phyloP scores from a whole-genome alignment of 2,888 invertebrate genomes.

The Chalcis sispes region DNA sequence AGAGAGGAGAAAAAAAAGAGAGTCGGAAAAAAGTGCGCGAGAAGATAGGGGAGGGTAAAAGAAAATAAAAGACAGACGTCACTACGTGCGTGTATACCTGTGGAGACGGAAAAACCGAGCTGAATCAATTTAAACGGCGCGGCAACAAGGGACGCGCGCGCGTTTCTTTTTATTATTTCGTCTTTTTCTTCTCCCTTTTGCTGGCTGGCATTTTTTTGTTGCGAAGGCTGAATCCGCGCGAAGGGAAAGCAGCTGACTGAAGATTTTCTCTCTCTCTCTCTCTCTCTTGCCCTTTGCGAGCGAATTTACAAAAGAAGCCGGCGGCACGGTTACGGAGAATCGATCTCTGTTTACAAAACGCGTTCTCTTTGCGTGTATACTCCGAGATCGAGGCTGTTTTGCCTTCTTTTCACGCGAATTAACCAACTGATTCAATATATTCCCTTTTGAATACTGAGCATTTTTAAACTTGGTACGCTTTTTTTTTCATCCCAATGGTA shows the following conservation, averaged over 20 bases:
- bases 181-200: constrained; percentile 11
- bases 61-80: constrained; percentile 40
- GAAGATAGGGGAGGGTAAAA: not conserved
- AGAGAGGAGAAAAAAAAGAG: not conserved
- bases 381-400: constrained; percentile 1
- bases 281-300: constrained; percentile 53
- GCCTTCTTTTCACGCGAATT: constrained; percentile 25
- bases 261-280: constrained; percentile 65
- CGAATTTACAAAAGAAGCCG: constrained; percentile 43
- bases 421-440: no score
- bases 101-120: constrained; percentile 69
- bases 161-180: constrained; percentile 28
- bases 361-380: constrained; percentile 57
- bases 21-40: constrained; percentile 16
- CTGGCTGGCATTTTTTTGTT: not conserved
- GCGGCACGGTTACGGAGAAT: constrained; percentile 16
- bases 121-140: constrained; percentile 73
- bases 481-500: no score
- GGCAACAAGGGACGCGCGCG: constrained; percentile 62
- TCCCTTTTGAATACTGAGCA: no score
- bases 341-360: constrained; percentile 54
- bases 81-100: no score
- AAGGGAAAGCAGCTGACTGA: constrained; percentile 72
- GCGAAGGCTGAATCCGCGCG: constrained; percentile 67
- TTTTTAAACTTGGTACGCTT: no score